Base-by-base conservation (phyloP, 30 jellyfish, hydroid and myxozoan species). In the Turritopsis rubra region DNA sequence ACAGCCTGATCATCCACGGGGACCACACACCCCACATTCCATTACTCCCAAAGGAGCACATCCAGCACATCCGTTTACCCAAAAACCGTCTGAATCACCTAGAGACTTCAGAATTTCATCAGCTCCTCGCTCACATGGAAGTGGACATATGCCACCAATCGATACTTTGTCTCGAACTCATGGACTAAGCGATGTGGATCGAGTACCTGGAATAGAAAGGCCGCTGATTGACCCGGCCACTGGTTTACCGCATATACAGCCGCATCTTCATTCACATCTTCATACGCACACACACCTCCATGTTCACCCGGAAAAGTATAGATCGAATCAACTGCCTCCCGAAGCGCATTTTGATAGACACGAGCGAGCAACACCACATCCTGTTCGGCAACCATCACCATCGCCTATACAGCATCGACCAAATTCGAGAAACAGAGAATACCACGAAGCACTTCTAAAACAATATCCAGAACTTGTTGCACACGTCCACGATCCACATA, bases 251-350 rank as follows among this genome's bases (percentile, higher is more conserved):
- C 80, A 29, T 68, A 85, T 85, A 17, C 95, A 91, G 76, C 96
- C 99, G 71, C 99, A 94, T 80, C 85, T 88, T 26, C 99, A 94
- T 83, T 89, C 99, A 8, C 99, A 94, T 84, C 74, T 84, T 16
- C 99, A 94, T 72, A 94, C 96, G 17, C 99, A 94, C 84, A 94
- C 99, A 41, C 99, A 94, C 91, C 90, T 94, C 52, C 99, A 94
- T 81, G 83, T 94, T 80, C 99, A 94, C 75, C 97, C 97, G 18
- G 88, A 82, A 16, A 82, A 71, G 71, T 66, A 82, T 28, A 52
- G 85, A 26, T 21, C 52, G 25, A 23, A 52, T 22, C 88, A 65
- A 23, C 85, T 85, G 8, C 72, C 52, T 9, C 85, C 88, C 0
- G 30, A 52, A 25, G 30, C 84, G 70, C 85, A 20, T 1, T 71